Evolutionary conservation across 2,888 invertebrate species (phyloP).

Genomic region (Emmelina monodactyla): DNA sequence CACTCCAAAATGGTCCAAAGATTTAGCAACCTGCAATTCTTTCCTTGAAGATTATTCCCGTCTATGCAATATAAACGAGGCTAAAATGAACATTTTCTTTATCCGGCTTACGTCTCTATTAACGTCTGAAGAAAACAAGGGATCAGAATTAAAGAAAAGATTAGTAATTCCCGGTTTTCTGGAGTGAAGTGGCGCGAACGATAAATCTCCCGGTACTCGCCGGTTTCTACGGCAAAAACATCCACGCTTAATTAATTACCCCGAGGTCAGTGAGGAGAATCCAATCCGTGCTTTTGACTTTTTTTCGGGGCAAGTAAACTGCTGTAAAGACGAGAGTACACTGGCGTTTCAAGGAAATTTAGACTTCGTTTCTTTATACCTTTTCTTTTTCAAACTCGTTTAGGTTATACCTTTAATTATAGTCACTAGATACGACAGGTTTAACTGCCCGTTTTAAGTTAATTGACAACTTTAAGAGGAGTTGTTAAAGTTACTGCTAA

Average conservation of each 20-base stretch:
- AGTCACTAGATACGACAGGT: too few species aligned
- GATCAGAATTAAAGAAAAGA: constrained; percentile 56
- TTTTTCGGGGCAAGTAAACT: constrained; percentile 28
- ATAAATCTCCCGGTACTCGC: constrained; percentile 50
- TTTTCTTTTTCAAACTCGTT: too few species aligned
- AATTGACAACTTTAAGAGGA: too few species aligned
- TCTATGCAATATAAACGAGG: constrained; percentile 35
- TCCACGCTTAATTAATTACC: constrained; percentile 55
- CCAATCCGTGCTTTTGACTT: constrained; percentile 54
- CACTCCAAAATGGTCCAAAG: too few species aligned
- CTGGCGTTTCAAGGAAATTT: too few species aligned
- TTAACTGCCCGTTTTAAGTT: too few species aligned
- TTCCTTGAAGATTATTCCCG: constrained; percentile 17
- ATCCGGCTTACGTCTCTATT: constrained; percentile 45
- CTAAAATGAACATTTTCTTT: constrained; percentile 37
- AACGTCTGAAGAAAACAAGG: constrained; percentile 43
- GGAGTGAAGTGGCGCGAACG: constrained; percentile 32
- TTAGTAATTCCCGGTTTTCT: constrained; percentile 41
- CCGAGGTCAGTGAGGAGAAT: constrained; percentile 40
- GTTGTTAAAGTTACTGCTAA: too few species aligned
- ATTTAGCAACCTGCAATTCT: constrained; percentile 1
- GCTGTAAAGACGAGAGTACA: neutral
- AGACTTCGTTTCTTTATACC: too few species aligned
- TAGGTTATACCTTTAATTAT: too few species aligned
- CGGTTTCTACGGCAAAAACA: constrained; percentile 46